phyloP scores from a whole-genome alignment of 37 sponge, comb jelly and placozoan genomes.

The Hormiphora californensis region DNA sequence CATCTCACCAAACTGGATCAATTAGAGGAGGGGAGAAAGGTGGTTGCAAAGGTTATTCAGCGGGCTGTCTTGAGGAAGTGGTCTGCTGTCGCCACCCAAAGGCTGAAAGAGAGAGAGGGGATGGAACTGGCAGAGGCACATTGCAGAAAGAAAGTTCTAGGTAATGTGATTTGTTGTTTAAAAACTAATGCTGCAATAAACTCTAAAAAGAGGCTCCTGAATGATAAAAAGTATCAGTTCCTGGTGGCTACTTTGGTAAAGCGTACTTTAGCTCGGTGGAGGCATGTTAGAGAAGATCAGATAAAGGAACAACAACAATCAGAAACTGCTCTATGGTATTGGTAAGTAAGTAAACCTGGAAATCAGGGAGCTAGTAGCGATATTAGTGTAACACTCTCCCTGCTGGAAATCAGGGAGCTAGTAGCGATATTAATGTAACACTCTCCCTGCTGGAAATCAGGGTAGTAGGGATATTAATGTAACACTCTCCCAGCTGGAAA shows the following conservation, averaged over 20 bases:
- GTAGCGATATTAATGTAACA: no score
- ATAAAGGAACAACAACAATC: neutral
- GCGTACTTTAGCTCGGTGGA: neutral
- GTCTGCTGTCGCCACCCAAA: neutral
- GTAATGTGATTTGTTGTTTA: neutral
- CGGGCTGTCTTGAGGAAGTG: neutral
- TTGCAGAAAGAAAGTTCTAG: neutral
- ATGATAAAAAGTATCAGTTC: neutral
- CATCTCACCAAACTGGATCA: neutral
- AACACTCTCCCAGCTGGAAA: no score
- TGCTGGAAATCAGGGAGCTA: no score
- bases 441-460: no score
- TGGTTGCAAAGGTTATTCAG: neutral
- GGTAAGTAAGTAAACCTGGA: neutral
- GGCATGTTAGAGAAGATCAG: neutral
- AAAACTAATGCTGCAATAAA: neutral
- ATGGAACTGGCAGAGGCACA: neutral
- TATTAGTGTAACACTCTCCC: no score
- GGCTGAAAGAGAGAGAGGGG: neutral
- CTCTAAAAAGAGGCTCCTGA: slow-evolving; percentile 23
- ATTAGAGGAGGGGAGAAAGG: neutral
- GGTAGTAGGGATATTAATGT: no score
- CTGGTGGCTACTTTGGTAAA: neutral
- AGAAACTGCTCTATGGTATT: slow-evolving; percentile 20
- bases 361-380: neutral